Conservation (phyloP, 2,888 invertebrate species). For the Thymelicus acteon region DNA sequence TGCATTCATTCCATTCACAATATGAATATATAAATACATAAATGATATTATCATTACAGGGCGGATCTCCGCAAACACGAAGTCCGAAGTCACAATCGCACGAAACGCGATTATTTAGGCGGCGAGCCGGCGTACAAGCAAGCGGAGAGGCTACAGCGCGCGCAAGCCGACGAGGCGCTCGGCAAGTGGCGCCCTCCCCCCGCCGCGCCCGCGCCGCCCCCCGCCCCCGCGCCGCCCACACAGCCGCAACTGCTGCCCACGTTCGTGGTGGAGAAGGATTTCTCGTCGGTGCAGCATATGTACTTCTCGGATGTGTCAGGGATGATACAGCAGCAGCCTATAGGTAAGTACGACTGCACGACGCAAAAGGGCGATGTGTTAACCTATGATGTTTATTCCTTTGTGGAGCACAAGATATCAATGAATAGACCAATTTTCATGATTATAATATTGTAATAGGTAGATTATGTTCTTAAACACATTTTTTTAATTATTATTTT, state of each 20-base stretch:
- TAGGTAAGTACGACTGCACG: constrained; percentile 54
- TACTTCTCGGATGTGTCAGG: constrained; percentile 70
- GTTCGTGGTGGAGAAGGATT: constrained; percentile 69
- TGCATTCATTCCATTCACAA: no score
- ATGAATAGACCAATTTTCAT: no score
- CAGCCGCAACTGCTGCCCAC: constrained; percentile 57
- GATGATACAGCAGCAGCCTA: constrained; percentile 62
- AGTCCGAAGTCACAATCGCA: constrained; percentile 73
- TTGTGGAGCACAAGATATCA: no score
- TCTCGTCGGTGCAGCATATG: constrained; percentile 58
- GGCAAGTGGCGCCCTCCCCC: constrained; percentile 52
- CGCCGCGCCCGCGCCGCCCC: constrained; percentile 43
- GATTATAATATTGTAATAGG: no score
- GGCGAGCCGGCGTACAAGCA: constrained; percentile 79
- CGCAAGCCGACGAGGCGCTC: constrained; percentile 50
- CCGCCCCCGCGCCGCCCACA: constrained; percentile 46
- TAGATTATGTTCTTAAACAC: no score
- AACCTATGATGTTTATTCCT: no score
- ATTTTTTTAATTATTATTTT: no score
- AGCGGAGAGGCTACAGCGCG: constrained; percentile 70
- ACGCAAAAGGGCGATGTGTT: no score
- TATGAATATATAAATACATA: no score
- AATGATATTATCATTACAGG: no score
- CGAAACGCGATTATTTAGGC: constrained; percentile 77
- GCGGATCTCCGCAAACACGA: constrained; percentile 80